Base-by-base conservation (phyloP, 2,113 vertebrate species). In the Hippocampus zosterae region DNA sequence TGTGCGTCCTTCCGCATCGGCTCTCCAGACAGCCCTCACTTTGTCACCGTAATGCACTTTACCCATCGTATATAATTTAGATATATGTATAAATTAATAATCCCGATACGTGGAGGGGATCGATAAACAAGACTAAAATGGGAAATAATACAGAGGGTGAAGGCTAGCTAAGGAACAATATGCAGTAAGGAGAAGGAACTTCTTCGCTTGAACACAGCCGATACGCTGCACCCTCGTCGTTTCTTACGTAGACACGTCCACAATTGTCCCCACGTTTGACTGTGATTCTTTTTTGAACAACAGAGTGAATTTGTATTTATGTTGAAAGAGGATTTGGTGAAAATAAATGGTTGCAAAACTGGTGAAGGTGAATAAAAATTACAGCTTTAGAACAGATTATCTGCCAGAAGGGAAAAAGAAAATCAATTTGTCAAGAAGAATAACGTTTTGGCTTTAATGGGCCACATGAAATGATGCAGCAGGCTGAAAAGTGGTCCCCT, bases 1-100 rank as follows among this genome's bases (percentile, higher is more conserved):
- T 3, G 41, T 57, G 33, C 5, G 53, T 72, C 76, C 74, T 77
- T 79, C 83, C 53, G 29, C 33, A 37, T 63, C 21, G 8, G 37
- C 61, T 63, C 61, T 42, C 40, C 41, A 64, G 8, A 63, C 21
- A 65, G n/a, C 41, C 15, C 41, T 10, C n/a, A 65, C n/a, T 48
- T 27, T 27, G 37, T 65, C 63, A 25, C 42, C 42, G 18, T 27
- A 64, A 65, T 48, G 13, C 2, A 7, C 2, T 16, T 46, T 25
- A 27, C 63, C 11, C 8, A 9, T 3, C 1, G 27, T 33, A 8
- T 29, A 59, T 29, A 13, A 59, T 59, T 27, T 57, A 29, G 1
- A 3, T 12, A 1, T 6, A 60, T 65, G 5, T 16, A 65, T 64
- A 44, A 42, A 23, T 65, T 41, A n/a, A 16, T 16, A 25, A 40